Percentiles rank a stretch among this genome's conserved stretches.
Evolutionary conservation across 1,140 invertebrate species (phyloP).

Genomic region (Cherax quadricarinatus): DNA sequence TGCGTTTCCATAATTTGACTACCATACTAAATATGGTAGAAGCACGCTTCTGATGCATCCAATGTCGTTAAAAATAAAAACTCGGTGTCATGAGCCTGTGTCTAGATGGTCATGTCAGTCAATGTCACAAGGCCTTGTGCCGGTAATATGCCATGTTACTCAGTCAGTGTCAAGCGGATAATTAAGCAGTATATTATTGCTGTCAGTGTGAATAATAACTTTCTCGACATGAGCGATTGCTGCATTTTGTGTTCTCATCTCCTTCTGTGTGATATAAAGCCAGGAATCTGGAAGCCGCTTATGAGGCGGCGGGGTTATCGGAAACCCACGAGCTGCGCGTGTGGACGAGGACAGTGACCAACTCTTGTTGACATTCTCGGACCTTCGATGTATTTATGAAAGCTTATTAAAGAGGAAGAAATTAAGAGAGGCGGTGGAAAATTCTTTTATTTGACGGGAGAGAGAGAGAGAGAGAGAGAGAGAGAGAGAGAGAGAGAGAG

Average conservation of each 20-base stretch:
- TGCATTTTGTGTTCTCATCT: background rate
- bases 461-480: no score
- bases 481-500: no score
- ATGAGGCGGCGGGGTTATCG: slow-evolving; percentile 3
- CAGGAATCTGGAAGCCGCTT: background rate
- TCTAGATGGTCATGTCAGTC: background rate
- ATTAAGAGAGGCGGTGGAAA: no score
- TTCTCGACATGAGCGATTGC: background rate
- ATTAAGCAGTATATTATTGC: background rate
- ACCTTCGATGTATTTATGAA: no score
- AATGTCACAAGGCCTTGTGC: no score
- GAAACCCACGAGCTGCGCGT: background rate
- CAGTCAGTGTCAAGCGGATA: background rate
- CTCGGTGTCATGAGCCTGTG: background rate
- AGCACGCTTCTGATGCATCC: no score
- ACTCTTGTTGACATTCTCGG: slow-evolving; percentile 14
- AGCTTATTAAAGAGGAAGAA: no score
- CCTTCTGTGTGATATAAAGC: background rate
- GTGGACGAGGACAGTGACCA: slow-evolving; percentile 3
- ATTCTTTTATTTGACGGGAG: no score
- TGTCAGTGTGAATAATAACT: background rate
- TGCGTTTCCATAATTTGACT: no score
- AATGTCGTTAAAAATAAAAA: no score
- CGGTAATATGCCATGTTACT: background rate
- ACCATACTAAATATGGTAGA: no score